A percentile compares a stretch with the other conserved stretches of the same genome.
phyloP scores from a whole-genome alignment of 1,140 invertebrate species.

The Thaumatotibia leucotreta region DNA sequence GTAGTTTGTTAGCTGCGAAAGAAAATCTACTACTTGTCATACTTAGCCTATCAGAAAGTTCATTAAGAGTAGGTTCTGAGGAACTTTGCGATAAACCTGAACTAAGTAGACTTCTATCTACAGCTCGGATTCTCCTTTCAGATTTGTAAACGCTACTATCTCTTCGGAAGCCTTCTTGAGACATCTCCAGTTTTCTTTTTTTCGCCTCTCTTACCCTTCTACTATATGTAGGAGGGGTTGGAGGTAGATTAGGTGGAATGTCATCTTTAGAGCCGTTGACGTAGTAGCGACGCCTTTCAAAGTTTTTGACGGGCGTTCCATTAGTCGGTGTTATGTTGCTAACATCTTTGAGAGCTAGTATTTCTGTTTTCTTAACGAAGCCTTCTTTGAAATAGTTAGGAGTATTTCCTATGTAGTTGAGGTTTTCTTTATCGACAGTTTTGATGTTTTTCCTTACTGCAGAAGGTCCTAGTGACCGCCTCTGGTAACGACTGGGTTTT shows the following conservation, averaged over 20 bases:
- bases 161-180: constrained; percentile 50
- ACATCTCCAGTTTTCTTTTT: constrained; percentile 69
- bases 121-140: constrained; percentile 52
- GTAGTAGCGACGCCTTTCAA: constrained; percentile 48
- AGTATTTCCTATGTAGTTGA: constrained; percentile 62
- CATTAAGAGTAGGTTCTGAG: constrained; percentile 60
- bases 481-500: constrained; percentile 67
- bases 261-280: constrained; percentile 50
- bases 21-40: constrained; percentile 44
- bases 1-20: constrained; percentile 30
- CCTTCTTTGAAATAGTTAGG: constrained; percentile 68
- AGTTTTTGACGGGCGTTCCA: constrained; percentile 45
- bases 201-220: constrained; percentile 68
- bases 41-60: constrained; percentile 55
- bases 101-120: constrained; percentile 41
- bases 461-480: constrained; percentile 57
- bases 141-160: constrained; percentile 58
- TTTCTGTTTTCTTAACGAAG: constrained; percentile 61
- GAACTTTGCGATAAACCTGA: constrained; percentile 50
- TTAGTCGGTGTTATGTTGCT: constrained; percentile 66
- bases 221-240: constrained; percentile 64
- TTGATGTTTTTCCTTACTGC: constrained; percentile 50
- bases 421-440: constrained; percentile 63
- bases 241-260: constrained; percentile 52
- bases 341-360: constrained; percentile 60